Base-by-base conservation (phyloP, 2,888 invertebrate genomes). In the Dysmachus trigonus region DNA sequence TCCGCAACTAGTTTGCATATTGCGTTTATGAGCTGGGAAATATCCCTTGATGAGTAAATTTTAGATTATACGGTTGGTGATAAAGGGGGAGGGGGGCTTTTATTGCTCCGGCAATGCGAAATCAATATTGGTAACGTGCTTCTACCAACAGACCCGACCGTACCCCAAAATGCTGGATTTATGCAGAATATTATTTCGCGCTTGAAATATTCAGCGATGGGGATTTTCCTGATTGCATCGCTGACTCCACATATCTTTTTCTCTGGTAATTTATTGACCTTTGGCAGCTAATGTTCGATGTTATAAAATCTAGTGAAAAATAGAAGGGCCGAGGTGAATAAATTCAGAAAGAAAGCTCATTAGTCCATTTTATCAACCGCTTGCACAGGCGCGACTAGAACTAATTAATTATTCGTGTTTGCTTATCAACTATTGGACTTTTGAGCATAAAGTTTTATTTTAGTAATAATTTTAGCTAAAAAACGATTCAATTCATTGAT, bases 21-120 rank as follows among this genome's bases (percentile, higher is more conserved):
- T 73, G 31, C 73, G 73, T 73, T 73, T 73, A 73, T 73, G 33
- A 73, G 31, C 73, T 33, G 31, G 73, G 31, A 33, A 73, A 73
- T 73, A 73, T 31, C 73, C 31, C 73, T 73, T 31, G 73, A 73
- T 73, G 73, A 73, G 73, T 73, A 62, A 62, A 62, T 62, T 62
- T 62, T 62, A 62, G 62, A 62, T 62, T 51, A 18, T 62, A 7
- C 22, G 53, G 53, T 6, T n/a, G n/a, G n/a, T n/a, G n/a, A n/a
- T n/a, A n/a, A 51, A 8, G 8, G 22, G 18, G 22, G 2, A 18
- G 22, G 22, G 22, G 62, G 27, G 27, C 47, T 47, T 47, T 47
- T 47, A 62, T 62, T 62, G 27, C 62, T 62, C 62, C 22, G 22
- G 10, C 62, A 62, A 62, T 62, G 62, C 27, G 62, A 62, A 62